Conservation (phyloP, 1,140 invertebrate species). For the Cylas formicarius region DNA sequence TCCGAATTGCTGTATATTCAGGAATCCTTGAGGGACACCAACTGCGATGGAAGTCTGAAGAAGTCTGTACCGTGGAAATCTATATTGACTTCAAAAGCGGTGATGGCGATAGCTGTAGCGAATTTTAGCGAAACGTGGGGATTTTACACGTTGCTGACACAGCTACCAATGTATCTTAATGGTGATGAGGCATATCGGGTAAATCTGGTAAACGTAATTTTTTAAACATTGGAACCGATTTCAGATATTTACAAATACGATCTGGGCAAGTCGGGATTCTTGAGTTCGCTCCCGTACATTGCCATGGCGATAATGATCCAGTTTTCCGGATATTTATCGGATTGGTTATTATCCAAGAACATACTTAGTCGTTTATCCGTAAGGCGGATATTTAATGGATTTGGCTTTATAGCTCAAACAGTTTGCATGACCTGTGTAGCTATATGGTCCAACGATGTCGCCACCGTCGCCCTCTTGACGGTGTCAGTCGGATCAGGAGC, state of each 20-base stretch:
- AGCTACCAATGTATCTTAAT: slow-evolving; percentile 17
- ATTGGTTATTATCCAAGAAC: slow-evolving; percentile 58
- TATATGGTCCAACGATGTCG: slow-evolving; percentile 56
- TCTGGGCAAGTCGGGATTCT: slow-evolving; percentile 66
- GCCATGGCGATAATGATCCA: slow-evolving; percentile 76
- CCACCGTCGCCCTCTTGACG: slow-evolving; percentile 68
- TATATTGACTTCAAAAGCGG: slow-evolving; percentile 9
- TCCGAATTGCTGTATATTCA: slow-evolving; percentile 11
- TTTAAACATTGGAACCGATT: slow-evolving; percentile 25
- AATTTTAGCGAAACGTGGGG: slow-evolving; percentile 18
- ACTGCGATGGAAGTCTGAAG: background rate
- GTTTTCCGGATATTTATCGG: slow-evolving; percentile 71
- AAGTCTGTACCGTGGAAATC: background rate
- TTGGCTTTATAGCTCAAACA: slow-evolving; percentile 73
- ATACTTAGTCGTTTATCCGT: slow-evolving; percentile 66
- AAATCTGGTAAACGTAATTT: background rate
- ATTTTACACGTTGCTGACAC: slow-evolving; percentile 10
- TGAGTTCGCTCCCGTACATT: slow-evolving; percentile 79
- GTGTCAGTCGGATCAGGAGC: slow-evolving; percentile 81
- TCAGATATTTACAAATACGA: slow-evolving; percentile 65
- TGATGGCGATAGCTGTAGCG: slow-evolving; percentile 9
- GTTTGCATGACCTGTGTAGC: slow-evolving; percentile 77
- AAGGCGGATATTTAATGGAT: slow-evolving; percentile 65
- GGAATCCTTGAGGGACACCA: background rate
- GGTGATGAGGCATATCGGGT: slow-evolving; percentile 5